Evolutionary conservation across 2,888 invertebrate genomes (phyloP).

Genomic region (Deilephila porcellus): DNA sequence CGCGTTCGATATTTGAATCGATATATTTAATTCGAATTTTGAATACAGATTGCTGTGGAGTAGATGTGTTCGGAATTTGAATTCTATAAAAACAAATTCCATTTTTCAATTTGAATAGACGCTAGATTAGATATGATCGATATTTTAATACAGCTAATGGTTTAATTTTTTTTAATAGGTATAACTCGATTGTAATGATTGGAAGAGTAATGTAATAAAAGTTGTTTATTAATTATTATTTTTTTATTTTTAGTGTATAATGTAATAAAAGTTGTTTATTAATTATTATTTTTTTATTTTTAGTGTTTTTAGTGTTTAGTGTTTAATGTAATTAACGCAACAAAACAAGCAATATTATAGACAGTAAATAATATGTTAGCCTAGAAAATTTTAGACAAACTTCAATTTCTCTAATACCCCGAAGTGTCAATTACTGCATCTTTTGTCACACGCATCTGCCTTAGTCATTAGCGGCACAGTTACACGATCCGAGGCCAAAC

Average conservation of each 20-base stretch:
- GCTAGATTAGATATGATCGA: constrained; percentile 22
- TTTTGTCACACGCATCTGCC: constrained; percentile 21
- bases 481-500: constrained; percentile 20
- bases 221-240: constrained; percentile 6
- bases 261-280: not conserved
- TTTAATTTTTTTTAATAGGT: not conserved
- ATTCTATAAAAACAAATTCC: constrained; percentile 14
- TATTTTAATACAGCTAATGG: constrained; percentile 14
- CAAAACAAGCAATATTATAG: no score
- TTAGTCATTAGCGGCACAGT: constrained; percentile 29
- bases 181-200: constrained; percentile 9
- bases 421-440: constrained; percentile 2
- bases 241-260: not conserved
- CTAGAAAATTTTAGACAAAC: not conserved
- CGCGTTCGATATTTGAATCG: constrained; percentile 18
- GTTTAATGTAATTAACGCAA: not conserved
- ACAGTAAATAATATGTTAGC: no score
- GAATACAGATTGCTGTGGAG: constrained; percentile 4
- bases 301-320: not conserved
- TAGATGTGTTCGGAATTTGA: constrained; percentile 13
- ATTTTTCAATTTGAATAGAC: constrained; percentile 10
- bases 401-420: not conserved
- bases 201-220: not conserved
- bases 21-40: constrained; percentile 25
- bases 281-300: not conserved